Evolutionary conservation across 2,888 invertebrate species (phyloP), one percentile per base, ranked within the genome.

Genomic region (Dasypogon diadema): DNA sequence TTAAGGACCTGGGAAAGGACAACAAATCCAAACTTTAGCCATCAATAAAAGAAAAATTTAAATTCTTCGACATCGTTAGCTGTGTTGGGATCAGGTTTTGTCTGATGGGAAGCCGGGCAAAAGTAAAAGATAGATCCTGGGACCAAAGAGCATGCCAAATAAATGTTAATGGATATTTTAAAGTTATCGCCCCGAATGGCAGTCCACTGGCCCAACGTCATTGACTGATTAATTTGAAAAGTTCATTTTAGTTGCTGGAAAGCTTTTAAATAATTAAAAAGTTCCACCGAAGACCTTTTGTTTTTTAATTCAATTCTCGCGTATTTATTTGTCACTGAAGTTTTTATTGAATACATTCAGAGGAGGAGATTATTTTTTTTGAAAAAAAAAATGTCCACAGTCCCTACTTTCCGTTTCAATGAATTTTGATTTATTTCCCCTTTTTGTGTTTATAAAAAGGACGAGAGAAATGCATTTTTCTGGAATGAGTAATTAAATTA

Each of bases 221-320:
- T 74, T 56, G 60, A 34, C 74, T 74, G 63, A 74, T 74, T 74
- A 74, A 51, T 60, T 60, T 48, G 54, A 51, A 70, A 70, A 70
- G 70, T 70, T 70, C 51, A 70, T 54, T 54, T 34, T 3, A n/a
- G 8, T 14, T 54, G 30, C 34, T 30, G 30, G 34, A 55, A 56
- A 68, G 56, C 75, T 68, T 75, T 75, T 75, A 37, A 46, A 75
- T 75, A 75, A 75, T 75, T 75, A 68, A 75, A 75, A 75, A 75
- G 56, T 75, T 75, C 46, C 22, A 16, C 14, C 24, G n/a, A 48
- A 42, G 18, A 14, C 14, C 26, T 51, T 14, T 74, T n/a, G 18
- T 46, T 58, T 74, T 74, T 46, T 63, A 18, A 42, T 16, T 16
- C 63, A 12, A 60, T 37, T 30, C 37, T 16, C 12, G 12, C n/a